Evolutionary conservation across 2,113 vertebrate genomes (phyloP), one percentile per base, ranked within the genome.

Genomic region (Tyto alba): DNA sequence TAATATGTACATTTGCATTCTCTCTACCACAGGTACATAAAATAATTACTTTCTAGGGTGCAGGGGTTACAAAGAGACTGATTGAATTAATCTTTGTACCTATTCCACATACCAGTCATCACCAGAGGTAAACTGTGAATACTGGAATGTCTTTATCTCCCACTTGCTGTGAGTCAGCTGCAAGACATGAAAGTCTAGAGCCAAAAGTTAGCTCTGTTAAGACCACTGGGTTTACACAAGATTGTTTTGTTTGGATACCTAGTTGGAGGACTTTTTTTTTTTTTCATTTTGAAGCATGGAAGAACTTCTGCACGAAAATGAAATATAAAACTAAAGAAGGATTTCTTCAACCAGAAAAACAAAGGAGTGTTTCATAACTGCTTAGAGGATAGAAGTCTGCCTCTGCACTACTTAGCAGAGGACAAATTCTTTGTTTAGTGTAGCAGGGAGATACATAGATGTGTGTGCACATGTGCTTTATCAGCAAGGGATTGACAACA

Each of bases 171-270:
- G 91, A 96, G 89, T 96, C 87, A 97, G 79, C 85, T 89, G 60
- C 79, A 91, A 86, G 67, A 92, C 76, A 92, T 82, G 94, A 94
- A 90, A 90, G 88, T 43, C 76, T 91, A 82, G 74, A 85, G 77
- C 88, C 92, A 96, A 72, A 95, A 90, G 71, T 89, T 67, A 82
- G 90, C 83, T 95, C 57, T 92, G 60, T 87, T 94, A 96, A 94
- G 77, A 94, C 90, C 95, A 96, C 84, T 89, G 92, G 91, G 91
- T 96, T 97, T 97, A 96, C 89, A 95, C 55, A 17, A 88, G 75
- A 83, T 89, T 96, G 80, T 96, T 96, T 96, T 92, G 64, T 95
- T 96, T 95, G 93, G 96, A 94, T 92, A 88, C 32, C 69, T 87
- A 87, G 40, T 57, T 82, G 88, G 30, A 93, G 29, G 16, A n/a